These are phyloP conservation scores for Druceiella hillmani DNA, from an alignment of 2,888 invertebrate genomes.

Conservation along the genomic window DNA sequence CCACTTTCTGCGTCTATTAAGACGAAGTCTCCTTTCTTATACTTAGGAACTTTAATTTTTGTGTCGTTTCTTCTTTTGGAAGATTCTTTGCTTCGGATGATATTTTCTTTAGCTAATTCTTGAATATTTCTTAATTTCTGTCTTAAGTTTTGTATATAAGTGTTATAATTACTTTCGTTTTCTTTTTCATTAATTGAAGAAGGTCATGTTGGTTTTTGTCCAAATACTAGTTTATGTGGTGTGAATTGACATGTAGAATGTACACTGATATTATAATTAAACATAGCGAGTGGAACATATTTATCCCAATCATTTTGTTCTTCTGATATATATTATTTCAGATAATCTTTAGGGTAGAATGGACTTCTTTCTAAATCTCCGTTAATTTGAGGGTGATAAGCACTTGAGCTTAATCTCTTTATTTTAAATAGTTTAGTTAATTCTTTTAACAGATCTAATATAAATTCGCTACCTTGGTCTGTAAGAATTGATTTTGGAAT, in stretches of 20 bases:
- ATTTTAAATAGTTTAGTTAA: constrained; percentile 26
- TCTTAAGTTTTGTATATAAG: constrained; percentile 22
- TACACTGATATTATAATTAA: constrained; percentile 26
- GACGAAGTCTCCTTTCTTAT: constrained; percentile 20
- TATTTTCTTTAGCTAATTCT: constrained; percentile 20
- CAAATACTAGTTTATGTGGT: constrained; percentile 29
- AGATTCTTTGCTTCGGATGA: constrained; percentile 19
- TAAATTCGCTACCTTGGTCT: constrained; percentile 30
- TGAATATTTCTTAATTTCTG: constrained; percentile 19
- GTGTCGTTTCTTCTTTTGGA: constrained; percentile 19
- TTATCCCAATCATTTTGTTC: constrained; percentile 28
- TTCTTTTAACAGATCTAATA: constrained; percentile 27
- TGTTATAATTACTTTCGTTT: constrained; percentile 20
- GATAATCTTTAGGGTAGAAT: constrained; percentile 24
- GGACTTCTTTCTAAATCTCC: constrained; percentile 26
- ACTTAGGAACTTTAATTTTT: constrained; percentile 9
- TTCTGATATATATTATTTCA: constrained; percentile 26
- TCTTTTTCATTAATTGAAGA: constrained; percentile 16
- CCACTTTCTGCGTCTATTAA: constrained; percentile 14
- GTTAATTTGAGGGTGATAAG: constrained; percentile 27
- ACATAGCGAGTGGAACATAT: constrained; percentile 26
- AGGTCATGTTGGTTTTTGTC: constrained; percentile 24
- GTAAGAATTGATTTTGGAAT: constrained; percentile 28
- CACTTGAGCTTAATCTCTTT: constrained; percentile 23
- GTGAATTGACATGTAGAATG: constrained; percentile 28